These are phyloP conservation scores for Varroa destructor DNA, from an alignment of 1,140 invertebrate species.

Conservation along the genomic window DNA sequence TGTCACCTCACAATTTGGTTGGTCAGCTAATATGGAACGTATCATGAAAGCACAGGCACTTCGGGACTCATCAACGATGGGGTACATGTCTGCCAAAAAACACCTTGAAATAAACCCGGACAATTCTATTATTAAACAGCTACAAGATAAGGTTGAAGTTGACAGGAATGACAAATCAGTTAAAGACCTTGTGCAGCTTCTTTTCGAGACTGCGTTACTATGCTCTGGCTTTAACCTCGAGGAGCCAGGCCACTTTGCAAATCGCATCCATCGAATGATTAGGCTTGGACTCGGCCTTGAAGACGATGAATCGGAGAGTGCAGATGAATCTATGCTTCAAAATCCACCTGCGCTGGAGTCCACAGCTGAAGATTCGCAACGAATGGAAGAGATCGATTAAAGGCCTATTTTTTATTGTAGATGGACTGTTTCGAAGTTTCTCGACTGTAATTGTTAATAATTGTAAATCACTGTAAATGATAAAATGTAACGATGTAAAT, in stretches of 20 bases:
- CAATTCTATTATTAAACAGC: conserved; percentile 78
- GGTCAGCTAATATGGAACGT: conserved; percentile 98
- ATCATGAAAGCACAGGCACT: conserved; percentile 98
- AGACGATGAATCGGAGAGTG: conserved; percentile 39
- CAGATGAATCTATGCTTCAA: conserved; percentile 32
- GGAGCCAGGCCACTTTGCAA: conserved; percentile 48
- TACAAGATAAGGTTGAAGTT: conserved; percentile 74
- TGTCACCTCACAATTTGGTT: conserved; percentile 96
- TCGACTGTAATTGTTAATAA: no score
- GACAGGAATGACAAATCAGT: conserved; percentile 97
- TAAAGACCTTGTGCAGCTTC: conserved; percentile 75
- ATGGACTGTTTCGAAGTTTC: no score
- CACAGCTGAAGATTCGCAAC: conserved; percentile 34
- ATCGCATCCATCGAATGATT: conserved; percentile 49
- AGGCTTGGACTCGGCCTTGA: conserved; percentile 49
- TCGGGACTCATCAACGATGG: conserved; percentile 87
- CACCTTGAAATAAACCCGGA: conserved; percentile 96
- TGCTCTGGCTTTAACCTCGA: conserved; percentile 81
- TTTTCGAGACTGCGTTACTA: conserved; percentile 78
- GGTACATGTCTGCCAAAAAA: conserved; percentile 97
- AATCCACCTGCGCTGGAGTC: conserved; percentile 33
- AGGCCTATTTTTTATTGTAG: no score
- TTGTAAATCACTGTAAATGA: no score
- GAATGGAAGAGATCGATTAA: conserved; percentile 36
- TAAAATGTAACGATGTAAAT: no score